Percentiles rank a stretch among this genome's conserved stretches.
Conservation (phyloP, 2,113 vertebrate genomes). For the Prunella fulvescens region DNA sequence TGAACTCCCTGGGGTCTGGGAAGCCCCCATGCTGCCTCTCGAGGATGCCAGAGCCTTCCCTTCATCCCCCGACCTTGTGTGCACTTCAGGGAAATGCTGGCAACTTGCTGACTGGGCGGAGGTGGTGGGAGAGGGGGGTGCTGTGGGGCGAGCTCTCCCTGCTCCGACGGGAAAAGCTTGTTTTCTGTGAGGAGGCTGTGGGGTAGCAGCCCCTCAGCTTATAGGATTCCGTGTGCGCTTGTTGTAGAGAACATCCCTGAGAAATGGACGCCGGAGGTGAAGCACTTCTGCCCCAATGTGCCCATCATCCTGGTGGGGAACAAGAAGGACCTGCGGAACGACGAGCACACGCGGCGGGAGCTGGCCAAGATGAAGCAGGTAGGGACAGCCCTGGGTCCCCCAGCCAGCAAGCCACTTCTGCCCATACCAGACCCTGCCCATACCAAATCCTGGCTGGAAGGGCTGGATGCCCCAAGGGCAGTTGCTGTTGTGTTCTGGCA, state of each 20-base stretch:
- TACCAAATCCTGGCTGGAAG: accelerated
- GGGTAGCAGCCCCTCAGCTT: not conserved
- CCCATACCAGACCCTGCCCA: accelerated
- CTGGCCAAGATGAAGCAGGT: conserved; percentile 98
- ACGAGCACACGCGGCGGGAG: conserved; percentile 92
- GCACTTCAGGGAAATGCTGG: not conserved
- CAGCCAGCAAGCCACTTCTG: accelerated
- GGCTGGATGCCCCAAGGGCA: not conserved
- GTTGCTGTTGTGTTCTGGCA: not conserved
- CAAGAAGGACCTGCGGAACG: conserved; percentile 95
- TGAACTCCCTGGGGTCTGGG: accelerated
- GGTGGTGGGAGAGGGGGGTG: not conserved
- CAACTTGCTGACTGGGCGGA: not conserved
- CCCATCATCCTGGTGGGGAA: conserved; percentile 98
- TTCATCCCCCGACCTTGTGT: not conserved
- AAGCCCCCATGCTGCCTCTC: accelerated
- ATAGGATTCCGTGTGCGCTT: accelerated
- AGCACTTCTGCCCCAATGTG: conserved; percentile 97
- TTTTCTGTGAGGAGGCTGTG: not conserved
- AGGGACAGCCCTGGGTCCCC: not conserved
- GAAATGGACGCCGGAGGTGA: conserved; percentile 98
- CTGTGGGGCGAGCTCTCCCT: not conserved
- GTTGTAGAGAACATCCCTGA: conserved; percentile 94
- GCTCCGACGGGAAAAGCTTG: accelerated
- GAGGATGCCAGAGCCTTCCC: not conserved